Evolutionary conservation across 2,113 vertebrate genomes (phyloP).

Genomic region (Bombycilla garrulus): DNA sequence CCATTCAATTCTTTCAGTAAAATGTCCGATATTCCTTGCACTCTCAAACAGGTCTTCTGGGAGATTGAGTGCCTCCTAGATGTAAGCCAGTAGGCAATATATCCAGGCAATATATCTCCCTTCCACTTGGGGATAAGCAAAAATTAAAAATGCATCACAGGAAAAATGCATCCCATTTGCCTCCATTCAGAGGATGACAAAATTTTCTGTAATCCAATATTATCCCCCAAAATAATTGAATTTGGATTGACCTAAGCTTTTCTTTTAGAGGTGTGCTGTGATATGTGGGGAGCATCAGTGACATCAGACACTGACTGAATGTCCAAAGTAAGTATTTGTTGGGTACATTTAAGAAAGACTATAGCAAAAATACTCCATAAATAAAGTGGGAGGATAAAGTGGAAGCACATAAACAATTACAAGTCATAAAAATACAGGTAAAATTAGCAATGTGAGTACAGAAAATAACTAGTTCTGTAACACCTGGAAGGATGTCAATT

Average conservation of each 20-base stretch:
- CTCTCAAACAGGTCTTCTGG: conserved; percentile 51
- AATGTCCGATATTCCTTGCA: conserved; percentile 55
- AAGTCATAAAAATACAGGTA: not conserved
- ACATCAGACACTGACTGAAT: not conserved
- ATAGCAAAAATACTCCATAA: not conserved
- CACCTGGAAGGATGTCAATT: not conserved
- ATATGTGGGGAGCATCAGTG: not conserved
- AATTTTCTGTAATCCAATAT: not conserved
- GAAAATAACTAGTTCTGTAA: not conserved
- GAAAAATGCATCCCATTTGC: not conserved
- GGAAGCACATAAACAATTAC: not conserved
- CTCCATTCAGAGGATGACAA: not conserved
- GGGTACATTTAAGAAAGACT: not conserved
- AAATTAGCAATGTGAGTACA: not conserved
- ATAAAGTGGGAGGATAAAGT: not conserved
- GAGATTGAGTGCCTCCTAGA: conserved; percentile 60
- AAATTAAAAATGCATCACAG: not conserved
- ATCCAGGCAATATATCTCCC: not conserved
- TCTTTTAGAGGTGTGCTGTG: not conserved
- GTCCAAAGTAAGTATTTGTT: not conserved
- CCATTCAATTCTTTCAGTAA: conserved; percentile 62
- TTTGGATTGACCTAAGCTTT: not conserved
- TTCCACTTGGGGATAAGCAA: conserved; percentile 4
- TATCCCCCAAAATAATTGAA: not conserved
- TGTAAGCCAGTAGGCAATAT: conserved; percentile 35